Base-by-base conservation (phyloP, 2,113 vertebrate genomes). In the Thalassoma bifasciatum region DNA sequence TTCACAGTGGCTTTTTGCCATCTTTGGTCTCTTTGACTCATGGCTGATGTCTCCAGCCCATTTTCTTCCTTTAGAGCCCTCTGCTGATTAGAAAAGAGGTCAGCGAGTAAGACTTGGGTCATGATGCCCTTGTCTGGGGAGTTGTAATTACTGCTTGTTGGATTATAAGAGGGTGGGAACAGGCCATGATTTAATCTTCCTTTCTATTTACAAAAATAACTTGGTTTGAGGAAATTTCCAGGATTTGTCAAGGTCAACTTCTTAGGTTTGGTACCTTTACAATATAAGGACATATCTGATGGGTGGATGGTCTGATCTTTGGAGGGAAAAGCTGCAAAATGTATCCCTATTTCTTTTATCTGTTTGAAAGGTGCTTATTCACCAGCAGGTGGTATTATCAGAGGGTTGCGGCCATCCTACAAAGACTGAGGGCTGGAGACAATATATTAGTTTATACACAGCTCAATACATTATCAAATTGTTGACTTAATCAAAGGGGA, bases 91-190 rank as follows among this genome's bases (percentile, higher is more conserved):
- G 61, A 52, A 85, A 54, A 72, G 78, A 86, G 82, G 87, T 82
- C 75, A 86, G 73, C 38, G 19, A 54, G 56, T 78, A 72, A 81
- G 82, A 77, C 70, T 74, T 64, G 37, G 80, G 91, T 90, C 89
- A 84, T 8, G 37, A 58, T 71, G 84, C 72, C 88, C 88, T 88
- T 91, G 83, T 91, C 84, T 70, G 17, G 75, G 64, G 56, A 83
- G 66, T 78, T 81, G 89, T 92, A 91, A 91, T 93, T 92, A 89
- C 80, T 72, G 70, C 76, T 72, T 58, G 51, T 51, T 70, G 59
- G 71, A 75, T 70, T 64, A 63, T 22, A 67, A 89, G 84, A 88
- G 72, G 83, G 85, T 77, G 81, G 81, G 72, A 83, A 87, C 58
- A 58, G 74, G 66, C 57, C 71, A 42, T 60, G 79, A 64, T 85